phyloP scores from a whole-genome alignment of 2,113 vertebrate genomes.

The Stegastes partitus region DNA sequence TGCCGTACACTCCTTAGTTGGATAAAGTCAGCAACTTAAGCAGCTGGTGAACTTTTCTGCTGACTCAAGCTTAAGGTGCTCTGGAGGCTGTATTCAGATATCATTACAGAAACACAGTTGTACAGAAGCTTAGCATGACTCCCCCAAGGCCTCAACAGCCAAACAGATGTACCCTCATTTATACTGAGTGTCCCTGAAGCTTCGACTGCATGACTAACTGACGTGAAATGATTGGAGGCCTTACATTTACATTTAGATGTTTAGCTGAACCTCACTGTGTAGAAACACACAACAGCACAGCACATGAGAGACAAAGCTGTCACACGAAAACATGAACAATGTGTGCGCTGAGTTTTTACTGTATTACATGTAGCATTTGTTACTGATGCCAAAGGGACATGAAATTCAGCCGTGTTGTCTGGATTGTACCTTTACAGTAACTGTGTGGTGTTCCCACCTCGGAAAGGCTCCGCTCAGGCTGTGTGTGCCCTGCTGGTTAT shows the following conservation, averaged over 20 bases:
- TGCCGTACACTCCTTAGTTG: slow-evolving; percentile 20
- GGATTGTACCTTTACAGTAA: too few species aligned
- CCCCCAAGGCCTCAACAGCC: slow-evolving; percentile 13
- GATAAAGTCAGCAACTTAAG: slow-evolving; percentile 40
- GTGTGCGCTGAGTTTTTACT: too few species aligned
- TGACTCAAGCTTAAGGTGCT: slow-evolving; percentile 42
- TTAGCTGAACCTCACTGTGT: neutral
- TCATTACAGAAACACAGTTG: slow-evolving; percentile 34
- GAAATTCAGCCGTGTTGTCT: too few species aligned
- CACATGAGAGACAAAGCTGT: too few species aligned
- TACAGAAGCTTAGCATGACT: slow-evolving; percentile 32
- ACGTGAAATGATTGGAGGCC: neutral
- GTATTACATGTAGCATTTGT: too few species aligned
- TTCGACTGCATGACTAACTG: slow-evolving; percentile 8
- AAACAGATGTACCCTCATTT: slow-evolving; percentile 45
- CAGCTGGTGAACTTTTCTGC: slow-evolving; percentile 47
- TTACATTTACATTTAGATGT: neutral
- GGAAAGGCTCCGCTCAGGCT: too few species aligned
- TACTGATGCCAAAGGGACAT: too few species aligned
- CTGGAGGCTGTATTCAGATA: slow-evolving; percentile 43
- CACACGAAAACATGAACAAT: too few species aligned
- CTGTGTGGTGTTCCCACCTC: too few species aligned
- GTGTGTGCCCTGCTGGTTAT: too few species aligned
- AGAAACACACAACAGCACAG: too few species aligned
- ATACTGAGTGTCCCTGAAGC: slow-evolving; percentile 34